Evolutionary conservation across 2,797 vertebrate genomes (phyloP).

Genomic region (Spheniscus humboldti): DNA sequence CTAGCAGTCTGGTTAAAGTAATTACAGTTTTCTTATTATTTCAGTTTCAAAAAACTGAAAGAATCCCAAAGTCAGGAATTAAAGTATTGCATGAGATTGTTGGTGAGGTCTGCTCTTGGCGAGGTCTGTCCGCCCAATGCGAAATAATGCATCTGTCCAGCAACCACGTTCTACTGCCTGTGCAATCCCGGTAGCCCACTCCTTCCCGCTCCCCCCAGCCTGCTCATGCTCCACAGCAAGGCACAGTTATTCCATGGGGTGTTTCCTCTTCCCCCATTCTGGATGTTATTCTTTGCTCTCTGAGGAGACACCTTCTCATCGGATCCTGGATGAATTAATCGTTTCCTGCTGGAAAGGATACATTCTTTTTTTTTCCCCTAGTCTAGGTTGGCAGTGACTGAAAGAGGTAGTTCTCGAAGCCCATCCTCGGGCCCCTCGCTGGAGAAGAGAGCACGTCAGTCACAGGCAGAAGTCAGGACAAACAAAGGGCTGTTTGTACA

Average conservation of each 20-base stretch:
- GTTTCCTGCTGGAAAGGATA: not conserved
- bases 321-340: not conserved
- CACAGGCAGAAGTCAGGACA: constrained; percentile 18
- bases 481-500: constrained; percentile 69
- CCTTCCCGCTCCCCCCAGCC: not conserved
- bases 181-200: not conserved
- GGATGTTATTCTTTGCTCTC: not conserved
- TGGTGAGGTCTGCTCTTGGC: not conserved
- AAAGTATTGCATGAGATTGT: not conserved
- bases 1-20: not conserved
- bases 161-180: not conserved
- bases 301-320: not conserved
- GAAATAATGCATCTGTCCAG: not conserved
- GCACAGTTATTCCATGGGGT: not conserved
- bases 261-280: not conserved
- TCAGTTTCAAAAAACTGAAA: not conserved
- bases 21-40: not conserved
- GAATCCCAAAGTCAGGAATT: not conserved
- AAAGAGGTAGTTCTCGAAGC: not conserved
- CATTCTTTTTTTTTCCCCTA: not conserved
- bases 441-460: not conserved
- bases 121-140: not conserved
- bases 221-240: not conserved
- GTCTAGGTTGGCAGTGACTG: not conserved
- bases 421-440: not conserved